Base-by-base conservation (phyloP, 2,113 vertebrate genomes). In the Albula glossodonta region DNA sequence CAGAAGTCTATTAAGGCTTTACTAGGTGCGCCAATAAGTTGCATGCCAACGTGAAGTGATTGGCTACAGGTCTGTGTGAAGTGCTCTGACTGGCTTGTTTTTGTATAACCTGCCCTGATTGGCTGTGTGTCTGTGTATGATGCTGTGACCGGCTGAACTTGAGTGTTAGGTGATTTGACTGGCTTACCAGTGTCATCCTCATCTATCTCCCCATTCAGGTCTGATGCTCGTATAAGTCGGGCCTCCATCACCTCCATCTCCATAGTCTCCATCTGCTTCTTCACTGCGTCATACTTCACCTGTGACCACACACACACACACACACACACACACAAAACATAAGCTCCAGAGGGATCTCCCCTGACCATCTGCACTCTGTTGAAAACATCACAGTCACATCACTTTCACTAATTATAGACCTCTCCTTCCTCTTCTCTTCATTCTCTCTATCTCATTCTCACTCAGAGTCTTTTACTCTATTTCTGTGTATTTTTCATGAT, bases 231-330 rank as follows among this genome's bases (percentile, higher is more conserved):
- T 91, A 99, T 96, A 52, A 99, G 97, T 31, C 98, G 95, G 81
- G 97, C 96, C 87, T 99, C 98, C 97, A 98, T 98, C 93, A 99
- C 95, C 88, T 99, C 98, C 96, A 99, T 96, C 89, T 99, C 98
- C 97, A 99, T 98, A 0, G 96, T 94, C 41, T 97, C 97, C 94
- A 97, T 94, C 87, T 97, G 96, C 88, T 99, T 99, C 94, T 97
- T 98, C 92, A 97, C 93, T 2, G 92, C 90, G 7, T 99, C 98
- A 0, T 96, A 97, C 90, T 98, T 98, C 74, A 93, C 95, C 98
- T 99, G 92, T 3, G 78, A 82, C 87, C 50, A 85, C 7, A 86
- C 56, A 57, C 53, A 81, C 1, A 48, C 5, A 56, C 19, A 31
- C n/a, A 74, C 49, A 83, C 1, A 31, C 31, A 77, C 6, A 78